Base-by-base conservation (phyloP, 2,797 vertebrate species). In the Tenualosa ilisha region DNA sequence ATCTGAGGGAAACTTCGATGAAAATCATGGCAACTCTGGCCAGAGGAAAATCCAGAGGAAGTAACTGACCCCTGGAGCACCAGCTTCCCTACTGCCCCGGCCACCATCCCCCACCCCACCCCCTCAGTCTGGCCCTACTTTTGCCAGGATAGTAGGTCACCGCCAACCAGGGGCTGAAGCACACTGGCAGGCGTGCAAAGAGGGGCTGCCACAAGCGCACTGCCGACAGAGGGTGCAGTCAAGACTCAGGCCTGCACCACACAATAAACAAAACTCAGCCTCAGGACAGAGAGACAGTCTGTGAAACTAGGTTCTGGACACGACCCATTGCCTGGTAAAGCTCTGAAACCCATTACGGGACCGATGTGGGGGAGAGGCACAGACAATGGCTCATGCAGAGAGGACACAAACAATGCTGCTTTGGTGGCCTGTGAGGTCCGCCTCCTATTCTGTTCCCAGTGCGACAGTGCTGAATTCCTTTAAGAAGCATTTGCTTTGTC, bases 231-330 rank as follows among this genome's bases (percentile, higher is more conserved):
- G 72, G 72, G 72, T 79, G 72, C 72, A 43, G 13, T 37, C 26
- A 72, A 72, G 65, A 72, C 65, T 37, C 26, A 17, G 6, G 65
- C 26, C n/a, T 37, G 26, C 65, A 40, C 15, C 37, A 40, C 63
- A 72, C 65, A 37, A 72, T 72, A 15, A 72, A 72, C 65, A 37
- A 40, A 72, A 72, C 65, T 37, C 72, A 43, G 72, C 72, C 37
- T 43, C 4, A 17, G 72, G 72, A 79, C 20, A 79, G 72, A 79
- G 40, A 9, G 7, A 4, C 37, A 43, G 72, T 46, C 17, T 79
- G 72, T 72, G 72, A 79, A 43, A 46, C 65, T 72, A 72, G 12
- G 65, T 40, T 72, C 65, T 72, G 65, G 40, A 79, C 72, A 46
- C 17, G 8, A 79, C 20, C 37, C 40, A 46, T 79, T 7, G 72